Evolutionary conservation across 2,113 vertebrate species (phyloP).

Genomic region (Camelus dromedarius): DNA sequence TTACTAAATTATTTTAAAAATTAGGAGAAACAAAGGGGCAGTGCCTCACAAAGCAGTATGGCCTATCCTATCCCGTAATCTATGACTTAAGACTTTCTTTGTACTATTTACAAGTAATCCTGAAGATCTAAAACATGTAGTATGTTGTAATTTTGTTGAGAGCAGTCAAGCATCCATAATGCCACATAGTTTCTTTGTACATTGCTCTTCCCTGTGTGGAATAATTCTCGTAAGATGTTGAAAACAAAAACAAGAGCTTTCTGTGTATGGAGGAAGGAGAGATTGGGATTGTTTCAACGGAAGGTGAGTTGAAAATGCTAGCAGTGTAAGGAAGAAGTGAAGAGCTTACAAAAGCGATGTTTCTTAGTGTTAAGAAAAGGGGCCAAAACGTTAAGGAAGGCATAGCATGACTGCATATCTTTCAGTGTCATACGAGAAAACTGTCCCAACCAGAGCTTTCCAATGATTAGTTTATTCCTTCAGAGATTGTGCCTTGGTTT

Average conservation of each 20-base stretch:
- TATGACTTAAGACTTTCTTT: not conserved
- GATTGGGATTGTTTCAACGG: not conserved
- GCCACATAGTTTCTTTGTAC: not conserved
- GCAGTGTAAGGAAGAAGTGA: not conserved
- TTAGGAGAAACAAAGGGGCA: not conserved
- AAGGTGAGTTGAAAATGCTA: not conserved
- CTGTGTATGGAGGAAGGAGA: not conserved
- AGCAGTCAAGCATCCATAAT: not conserved
- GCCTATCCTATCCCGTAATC: not conserved
- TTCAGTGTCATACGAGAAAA: not conserved
- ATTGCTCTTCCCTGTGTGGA: not conserved
- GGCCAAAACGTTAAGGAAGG: not conserved
- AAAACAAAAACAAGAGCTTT: not conserved
- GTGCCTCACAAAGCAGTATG: not conserved
- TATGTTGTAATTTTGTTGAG: not conserved
- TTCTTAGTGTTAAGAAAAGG: not conserved
- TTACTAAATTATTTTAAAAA: conserved; percentile 54
- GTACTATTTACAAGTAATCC: not conserved
- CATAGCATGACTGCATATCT: not conserved
- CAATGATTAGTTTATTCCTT: not conserved
- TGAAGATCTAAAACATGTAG: not conserved
- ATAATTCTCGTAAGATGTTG: not conserved
- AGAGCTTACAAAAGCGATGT: not conserved
- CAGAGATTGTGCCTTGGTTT: not conserved
- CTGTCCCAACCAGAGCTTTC: not conserved